Evolutionary conservation across 2,113 vertebrate species (phyloP).

Genomic region (Tyto alba): DNA sequence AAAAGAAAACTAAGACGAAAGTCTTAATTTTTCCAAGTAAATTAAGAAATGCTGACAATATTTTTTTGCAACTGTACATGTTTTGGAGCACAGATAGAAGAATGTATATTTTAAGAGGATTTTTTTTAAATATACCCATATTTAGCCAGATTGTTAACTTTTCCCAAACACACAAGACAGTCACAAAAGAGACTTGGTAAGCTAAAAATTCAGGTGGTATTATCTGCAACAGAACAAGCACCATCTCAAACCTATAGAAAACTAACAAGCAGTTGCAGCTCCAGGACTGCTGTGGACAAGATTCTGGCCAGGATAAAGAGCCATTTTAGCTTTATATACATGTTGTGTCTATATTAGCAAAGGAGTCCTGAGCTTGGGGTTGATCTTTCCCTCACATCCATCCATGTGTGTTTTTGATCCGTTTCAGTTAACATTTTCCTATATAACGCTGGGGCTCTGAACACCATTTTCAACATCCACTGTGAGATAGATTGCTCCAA

Average conservation of each 20-base stretch:
- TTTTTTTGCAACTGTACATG: neutral
- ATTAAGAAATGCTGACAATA: neutral
- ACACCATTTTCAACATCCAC: neutral
- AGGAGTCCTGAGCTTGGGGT: rapidly evolving
- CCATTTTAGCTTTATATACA: neutral
- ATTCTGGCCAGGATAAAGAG: neutral
- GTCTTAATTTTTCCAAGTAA: neutral
- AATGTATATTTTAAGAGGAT: neutral
- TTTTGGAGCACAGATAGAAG: neutral
- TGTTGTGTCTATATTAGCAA: neutral
- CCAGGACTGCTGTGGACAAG: neutral
- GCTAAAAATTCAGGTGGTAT: neutral
- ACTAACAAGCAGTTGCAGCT: neutral
- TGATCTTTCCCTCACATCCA: neutral
- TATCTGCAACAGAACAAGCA: neutral
- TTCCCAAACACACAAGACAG: neutral
- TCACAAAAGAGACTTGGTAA: neutral
- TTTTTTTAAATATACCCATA: neutral
- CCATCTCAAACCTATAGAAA: neutral
- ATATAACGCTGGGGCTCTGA: neutral
- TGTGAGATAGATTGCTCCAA: neutral
- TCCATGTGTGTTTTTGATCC: neutral
- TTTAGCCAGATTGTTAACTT: neutral
- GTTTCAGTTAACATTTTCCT: neutral
- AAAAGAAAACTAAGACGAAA: neutral